Percentiles rank a stretch among this genome's conserved stretches.
phyloP scores from a whole-genome alignment of 1,140 invertebrate species.

The Drosophila quadrilineata region DNA sequence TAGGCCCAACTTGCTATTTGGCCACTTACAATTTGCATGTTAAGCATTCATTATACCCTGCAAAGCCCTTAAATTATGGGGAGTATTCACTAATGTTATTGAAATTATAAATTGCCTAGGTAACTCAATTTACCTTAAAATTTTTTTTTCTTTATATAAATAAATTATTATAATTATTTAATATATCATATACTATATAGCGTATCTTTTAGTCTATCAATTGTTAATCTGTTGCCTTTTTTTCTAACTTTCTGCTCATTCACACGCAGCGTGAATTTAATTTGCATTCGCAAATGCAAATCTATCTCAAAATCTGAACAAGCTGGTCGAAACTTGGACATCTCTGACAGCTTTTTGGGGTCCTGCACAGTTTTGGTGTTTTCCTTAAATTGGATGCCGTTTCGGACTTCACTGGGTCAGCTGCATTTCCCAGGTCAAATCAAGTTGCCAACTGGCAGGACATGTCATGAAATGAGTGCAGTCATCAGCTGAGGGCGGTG shows the following conservation, averaged over 20 bases:
- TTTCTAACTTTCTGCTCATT: constrained; percentile 22
- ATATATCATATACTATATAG: neutral
- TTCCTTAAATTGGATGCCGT: constrained; percentile 69
- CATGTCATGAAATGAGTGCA: constrained; percentile 19
- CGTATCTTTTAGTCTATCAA: neutral
- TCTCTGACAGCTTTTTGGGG: constrained; percentile 65
- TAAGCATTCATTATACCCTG: constrained; percentile 21
- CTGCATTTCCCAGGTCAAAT: constrained; percentile 47
- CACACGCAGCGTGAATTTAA: constrained; percentile 56
- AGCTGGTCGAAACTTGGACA: constrained; percentile 20
- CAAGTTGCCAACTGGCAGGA: neutral
- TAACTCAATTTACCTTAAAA: neutral
- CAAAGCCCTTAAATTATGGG: no score
- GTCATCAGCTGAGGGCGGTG: no score
- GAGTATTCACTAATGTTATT: neutral
- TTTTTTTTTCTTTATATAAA: neutral
- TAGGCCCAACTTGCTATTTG: constrained; percentile 10
- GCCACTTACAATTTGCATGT: constrained; percentile 22
- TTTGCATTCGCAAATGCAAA: constrained; percentile 73
- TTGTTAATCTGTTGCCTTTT: neutral
- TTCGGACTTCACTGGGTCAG: constrained; percentile 56
- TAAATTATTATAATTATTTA: neutral
- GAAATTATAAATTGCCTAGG: neutral
- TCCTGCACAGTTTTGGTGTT: constrained; percentile 57
- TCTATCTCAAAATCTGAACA: constrained; percentile 37